Evolutionary conservation across 2,113 vertebrate species (phyloP), one percentile per base, ranked within the genome.

Genomic region (Lutjanus erythropterus): DNA sequence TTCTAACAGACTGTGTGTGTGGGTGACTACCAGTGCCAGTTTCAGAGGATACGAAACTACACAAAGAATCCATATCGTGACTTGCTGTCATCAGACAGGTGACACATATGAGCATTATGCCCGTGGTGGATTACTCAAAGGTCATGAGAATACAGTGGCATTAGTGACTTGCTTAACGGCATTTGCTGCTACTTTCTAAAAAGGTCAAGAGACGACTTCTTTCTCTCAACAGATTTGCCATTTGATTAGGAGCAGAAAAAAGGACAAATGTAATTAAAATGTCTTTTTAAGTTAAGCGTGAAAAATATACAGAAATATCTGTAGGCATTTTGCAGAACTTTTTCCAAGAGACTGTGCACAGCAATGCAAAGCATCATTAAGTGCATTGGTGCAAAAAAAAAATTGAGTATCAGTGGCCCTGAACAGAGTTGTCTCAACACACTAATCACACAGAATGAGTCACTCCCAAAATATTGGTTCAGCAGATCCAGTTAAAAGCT

Each of bases 111-210:
- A 55, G 35, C 0, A 2, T 9, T 27, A 42, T 42, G n/a, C 68
- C 29, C 0, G 4, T 6, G 41, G 50, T 58, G 33, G 71, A 59
- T 80, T 70, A 18, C 37, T 29, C 4, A 71, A 68, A 75, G 75
- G 68, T 83, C 68, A 78, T 19, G 56, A 39, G 5, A 39, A 52
- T 35, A 19, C 10, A 58, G 65, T 47, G 37, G 29, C 60, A 5
- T 44, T 1, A 8, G 10, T 52, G 12, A 62, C 29, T 21, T 12
- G 21, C 41, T 79, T 2, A 55, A 42, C 14, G 1, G 19, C 35
- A 27, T 47, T 2, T 15, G 3, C n/a, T 21, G 49, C 18, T 37
- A 10, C 19, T 41, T 39, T 15, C 37, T 18, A 35, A 25, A 65
- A 66, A 67, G 46, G 75, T 60, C 49, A 64, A 19, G 25, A 11